A percentile compares a stretch with the other conserved stretches of the same genome.
These are phyloP conservation scores for Palaemon carinicauda DNA, from an alignment of 1,140 invertebrate genomes.

Conservation along the genomic window DNA sequence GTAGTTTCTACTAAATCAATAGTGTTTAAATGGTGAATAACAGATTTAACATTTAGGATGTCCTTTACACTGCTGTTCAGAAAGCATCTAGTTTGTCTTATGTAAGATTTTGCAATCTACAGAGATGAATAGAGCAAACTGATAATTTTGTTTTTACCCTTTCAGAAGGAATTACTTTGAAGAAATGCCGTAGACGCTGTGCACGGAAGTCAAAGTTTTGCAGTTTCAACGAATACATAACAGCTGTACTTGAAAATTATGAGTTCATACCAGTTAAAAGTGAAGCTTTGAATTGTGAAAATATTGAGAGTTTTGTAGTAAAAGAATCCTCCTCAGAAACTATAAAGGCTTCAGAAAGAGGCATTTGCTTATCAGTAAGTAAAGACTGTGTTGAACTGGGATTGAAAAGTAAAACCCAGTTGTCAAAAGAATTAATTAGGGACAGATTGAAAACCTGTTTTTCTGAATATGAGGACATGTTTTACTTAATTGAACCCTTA, in stretches of 20 bases:
- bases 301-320: no score
- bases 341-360: no score
- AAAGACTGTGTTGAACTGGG: not conserved
- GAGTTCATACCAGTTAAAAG: not conserved
- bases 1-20: no score
- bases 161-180: conserved; percentile 20
- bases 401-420: not conserved
- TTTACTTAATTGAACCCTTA: conserved; percentile 32
- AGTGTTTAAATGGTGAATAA: no score
- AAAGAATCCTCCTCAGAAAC: no score
- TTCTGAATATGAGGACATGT: conserved; percentile 13
- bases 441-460: not conserved
- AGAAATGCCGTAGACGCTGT: conserved; percentile 34
- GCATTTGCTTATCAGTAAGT: no score
- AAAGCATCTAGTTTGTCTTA: no score
- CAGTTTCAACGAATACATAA: conserved; percentile 27
- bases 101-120: no score
- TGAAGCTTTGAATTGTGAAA: no score
- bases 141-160: not conserved
- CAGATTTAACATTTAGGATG: no score
- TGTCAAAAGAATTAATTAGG: not conserved
- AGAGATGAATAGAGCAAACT: no score
- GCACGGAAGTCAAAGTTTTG: conserved; percentile 25
- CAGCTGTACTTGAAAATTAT: conserved; percentile 26
- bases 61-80: no score